Conservation (phyloP, 2,113 vertebrate genomes). For the Talpa occidentalis region DNA sequence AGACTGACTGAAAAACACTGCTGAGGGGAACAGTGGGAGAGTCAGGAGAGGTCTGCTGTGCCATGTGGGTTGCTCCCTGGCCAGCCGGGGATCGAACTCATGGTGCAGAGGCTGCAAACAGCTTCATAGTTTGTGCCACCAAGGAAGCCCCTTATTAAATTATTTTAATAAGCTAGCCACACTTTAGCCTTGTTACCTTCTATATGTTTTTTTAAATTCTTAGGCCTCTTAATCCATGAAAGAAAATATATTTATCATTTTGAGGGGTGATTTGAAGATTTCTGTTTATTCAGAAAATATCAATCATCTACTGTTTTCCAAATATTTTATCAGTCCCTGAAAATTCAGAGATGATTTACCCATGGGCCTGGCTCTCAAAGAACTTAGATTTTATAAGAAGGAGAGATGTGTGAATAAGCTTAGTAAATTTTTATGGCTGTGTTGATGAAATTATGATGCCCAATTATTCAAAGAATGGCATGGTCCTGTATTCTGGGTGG, state of each 20-base stretch:
- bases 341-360: background rate
- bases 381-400: background rate
- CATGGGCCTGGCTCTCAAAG: background rate
- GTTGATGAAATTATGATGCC: background rate
- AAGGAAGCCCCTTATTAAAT: no score
- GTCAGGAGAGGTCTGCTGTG: no score
- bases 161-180: background rate
- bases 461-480: background rate
- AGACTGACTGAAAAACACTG: no score
- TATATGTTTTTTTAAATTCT: conserved; percentile 15
- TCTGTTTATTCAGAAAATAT: background rate
- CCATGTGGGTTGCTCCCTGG: no score
- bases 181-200: background rate
- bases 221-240: background rate
- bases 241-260: background rate
- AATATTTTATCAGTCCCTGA: background rate
- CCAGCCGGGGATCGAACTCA: no score
- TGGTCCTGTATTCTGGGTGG: background rate
- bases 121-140: no score
- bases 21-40: no score
- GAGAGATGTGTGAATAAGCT: background rate
- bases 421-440: background rate
- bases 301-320: background rate
- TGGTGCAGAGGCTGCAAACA: background rate
- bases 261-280: background rate